Conservation (phyloP, 2,888 invertebrate species). For the Conistra vaccinii region DNA sequence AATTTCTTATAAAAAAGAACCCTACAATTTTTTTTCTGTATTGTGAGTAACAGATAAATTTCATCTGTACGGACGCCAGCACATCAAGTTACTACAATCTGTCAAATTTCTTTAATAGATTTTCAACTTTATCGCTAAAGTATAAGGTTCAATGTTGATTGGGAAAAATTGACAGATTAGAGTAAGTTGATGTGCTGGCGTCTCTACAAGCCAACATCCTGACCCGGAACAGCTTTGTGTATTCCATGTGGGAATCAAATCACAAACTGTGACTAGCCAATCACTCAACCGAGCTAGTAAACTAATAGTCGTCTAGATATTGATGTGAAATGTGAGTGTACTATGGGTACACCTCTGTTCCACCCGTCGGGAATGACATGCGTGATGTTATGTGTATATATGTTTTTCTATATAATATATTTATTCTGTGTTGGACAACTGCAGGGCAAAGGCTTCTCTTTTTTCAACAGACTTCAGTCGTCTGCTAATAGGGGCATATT, state of each 20-base stretch:
- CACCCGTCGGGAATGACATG: neutral
- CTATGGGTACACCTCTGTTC: neutral
- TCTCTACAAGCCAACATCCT: neutral
- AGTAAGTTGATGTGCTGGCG: no score
- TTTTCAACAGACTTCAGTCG: neutral
- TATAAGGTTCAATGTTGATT: no score
- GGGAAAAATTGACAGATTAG: no score
- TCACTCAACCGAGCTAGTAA: constrained; percentile 7
- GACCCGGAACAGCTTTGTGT: neutral
- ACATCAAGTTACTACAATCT: no score
- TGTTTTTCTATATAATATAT: neutral
- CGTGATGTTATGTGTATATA: neutral
- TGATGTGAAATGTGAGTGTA: neutral
- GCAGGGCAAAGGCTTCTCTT: neutral
- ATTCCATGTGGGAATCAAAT: neutral
- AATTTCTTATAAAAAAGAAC: neutral
- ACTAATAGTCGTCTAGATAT: neutral
- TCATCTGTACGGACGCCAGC: neutral
- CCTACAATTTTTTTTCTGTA: neutral
- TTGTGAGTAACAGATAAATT: neutral
- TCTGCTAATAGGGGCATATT: neutral
- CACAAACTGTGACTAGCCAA: constrained; percentile 11
- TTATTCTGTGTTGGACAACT: neutral
- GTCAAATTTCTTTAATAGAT: no score
- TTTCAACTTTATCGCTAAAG: no score